These are phyloP conservation scores for Pipra filicauda DNA, from an alignment of 2,113 vertebrate genomes.

Conservation along the genomic window DNA sequence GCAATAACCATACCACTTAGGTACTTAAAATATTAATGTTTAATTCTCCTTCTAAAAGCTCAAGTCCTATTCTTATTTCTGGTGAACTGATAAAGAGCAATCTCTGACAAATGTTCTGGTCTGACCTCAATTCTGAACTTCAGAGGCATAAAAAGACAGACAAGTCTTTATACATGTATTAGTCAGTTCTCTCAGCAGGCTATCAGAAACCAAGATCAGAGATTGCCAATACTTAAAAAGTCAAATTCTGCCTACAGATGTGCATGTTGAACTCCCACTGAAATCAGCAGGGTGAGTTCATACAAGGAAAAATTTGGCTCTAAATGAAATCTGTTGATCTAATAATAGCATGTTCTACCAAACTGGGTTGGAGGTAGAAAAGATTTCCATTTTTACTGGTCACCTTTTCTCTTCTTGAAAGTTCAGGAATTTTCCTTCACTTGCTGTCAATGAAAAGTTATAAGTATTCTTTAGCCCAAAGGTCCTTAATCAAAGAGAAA, in stretches of 20 bases:
- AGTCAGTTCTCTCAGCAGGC: slow-evolving; percentile 35
- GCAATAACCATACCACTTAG: background rate
- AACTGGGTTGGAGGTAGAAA: background rate
- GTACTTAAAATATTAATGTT: background rate
- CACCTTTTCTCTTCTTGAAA: background rate
- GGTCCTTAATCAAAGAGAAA: background rate
- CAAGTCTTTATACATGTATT: background rate
- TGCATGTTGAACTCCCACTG: background rate
- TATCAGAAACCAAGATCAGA: slow-evolving; percentile 39
- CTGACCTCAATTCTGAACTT: slow-evolving; percentile 40
- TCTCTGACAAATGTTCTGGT: background rate
- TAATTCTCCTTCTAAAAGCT: background rate
- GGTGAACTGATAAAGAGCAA: slow-evolving; percentile 4
- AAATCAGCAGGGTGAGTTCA: slow-evolving; percentile 25
- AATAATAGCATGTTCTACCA: slow-evolving; percentile 9
- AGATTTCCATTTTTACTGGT: background rate
- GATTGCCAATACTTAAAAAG: slow-evolving; percentile 46
- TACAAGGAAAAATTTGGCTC: background rate
- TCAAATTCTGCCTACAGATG: slow-evolving; percentile 27
- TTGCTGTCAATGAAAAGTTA: background rate
- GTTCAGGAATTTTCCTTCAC: background rate
- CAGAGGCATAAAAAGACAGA: slow-evolving; percentile 14
- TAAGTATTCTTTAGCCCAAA: background rate
- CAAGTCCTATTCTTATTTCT: background rate
- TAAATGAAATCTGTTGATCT: slow-evolving; percentile 19